A percentile compares a stretch with the other conserved stretches of the same genome.
Conservation (phyloP, 2,888 invertebrate genomes). For the Mesorhabditis spiculigera region DNA sequence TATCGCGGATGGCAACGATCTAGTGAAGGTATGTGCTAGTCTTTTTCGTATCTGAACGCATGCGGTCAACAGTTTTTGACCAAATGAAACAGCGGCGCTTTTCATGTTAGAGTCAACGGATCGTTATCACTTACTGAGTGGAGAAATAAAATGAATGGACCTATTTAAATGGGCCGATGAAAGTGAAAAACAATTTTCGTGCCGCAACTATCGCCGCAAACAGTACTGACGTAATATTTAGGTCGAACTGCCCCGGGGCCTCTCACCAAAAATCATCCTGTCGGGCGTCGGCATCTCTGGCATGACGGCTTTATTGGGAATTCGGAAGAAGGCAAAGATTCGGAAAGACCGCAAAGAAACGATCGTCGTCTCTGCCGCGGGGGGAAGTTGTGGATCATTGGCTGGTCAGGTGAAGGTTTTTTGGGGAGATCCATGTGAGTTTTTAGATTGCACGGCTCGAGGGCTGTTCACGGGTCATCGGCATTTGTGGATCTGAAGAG, state of each 20-base stretch:
- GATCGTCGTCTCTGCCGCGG: constrained; percentile 60
- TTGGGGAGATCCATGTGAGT: too few relatives aligned
- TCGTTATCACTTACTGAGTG: too few relatives aligned
- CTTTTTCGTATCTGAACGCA: neutral
- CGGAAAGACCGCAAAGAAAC: constrained; percentile 55
- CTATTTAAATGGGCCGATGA: too few relatives aligned
- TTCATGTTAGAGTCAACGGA: too few relatives aligned
- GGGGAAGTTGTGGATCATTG: constrained; percentile 60
- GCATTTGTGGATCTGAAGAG: constrained; percentile 60
- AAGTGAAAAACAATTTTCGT: too few relatives aligned
- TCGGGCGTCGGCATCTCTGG: constrained; percentile 57
- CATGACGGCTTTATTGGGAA: constrained; percentile 59
- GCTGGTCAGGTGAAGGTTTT: constrained; percentile 58
- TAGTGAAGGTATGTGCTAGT: constrained; percentile 24
- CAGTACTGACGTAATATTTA: constrained; percentile 8
- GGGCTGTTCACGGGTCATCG: constrained; percentile 58
- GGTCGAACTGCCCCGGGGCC: constrained; percentile 33
- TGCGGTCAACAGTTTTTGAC: too few relatives aligned
- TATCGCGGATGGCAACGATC: constrained; percentile 26
- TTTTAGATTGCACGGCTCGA: constrained; percentile 55
- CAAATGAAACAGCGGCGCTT: too few relatives aligned
- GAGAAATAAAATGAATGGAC: too few relatives aligned
- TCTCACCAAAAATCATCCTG: constrained; percentile 42
- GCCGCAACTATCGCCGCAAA: too few relatives aligned
- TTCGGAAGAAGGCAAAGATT: constrained; percentile 52